These are phyloP conservation scores for Ctenosaura bakeri DNA, from an alignment of 2,797 vertebrate species.

Conservation along the genomic window DNA sequence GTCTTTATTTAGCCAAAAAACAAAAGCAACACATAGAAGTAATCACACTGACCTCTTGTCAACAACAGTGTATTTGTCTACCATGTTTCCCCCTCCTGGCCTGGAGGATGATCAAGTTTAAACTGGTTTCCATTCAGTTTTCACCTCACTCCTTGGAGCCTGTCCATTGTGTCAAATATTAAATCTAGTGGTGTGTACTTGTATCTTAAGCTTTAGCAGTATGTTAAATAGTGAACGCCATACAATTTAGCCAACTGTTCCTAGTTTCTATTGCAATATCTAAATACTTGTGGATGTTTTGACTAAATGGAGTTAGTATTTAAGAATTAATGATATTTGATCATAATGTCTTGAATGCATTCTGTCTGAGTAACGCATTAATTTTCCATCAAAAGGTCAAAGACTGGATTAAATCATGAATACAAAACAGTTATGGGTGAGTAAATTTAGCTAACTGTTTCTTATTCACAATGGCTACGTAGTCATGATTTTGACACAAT, in stretches of 20 bases:
- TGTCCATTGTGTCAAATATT: background rate
- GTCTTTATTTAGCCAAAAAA: slow-evolving; percentile 15
- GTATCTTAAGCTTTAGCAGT: background rate
- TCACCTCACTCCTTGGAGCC: background rate
- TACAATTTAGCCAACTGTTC: background rate
- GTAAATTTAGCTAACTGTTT: too few species aligned
- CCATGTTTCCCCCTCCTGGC: background rate
- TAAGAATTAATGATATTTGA: slow-evolving; percentile 3
- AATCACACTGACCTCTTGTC: slow-evolving; percentile 1
- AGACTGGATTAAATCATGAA: too few species aligned
- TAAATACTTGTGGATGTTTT: slow-evolving; percentile 7
- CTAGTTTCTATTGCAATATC: background rate
- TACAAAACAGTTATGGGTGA: too few species aligned
- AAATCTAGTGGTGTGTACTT: background rate
- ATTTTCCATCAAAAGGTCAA: background rate
- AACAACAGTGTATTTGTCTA: background rate
- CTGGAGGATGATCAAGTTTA: background rate
- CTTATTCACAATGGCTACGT: too few species aligned
- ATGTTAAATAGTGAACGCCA: background rate
- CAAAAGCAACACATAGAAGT: background rate
- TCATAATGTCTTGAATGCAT: background rate
- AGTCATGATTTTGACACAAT: too few species aligned
- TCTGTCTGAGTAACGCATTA: background rate
- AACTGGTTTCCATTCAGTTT: background rate
- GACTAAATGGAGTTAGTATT: background rate